A percentile compares a stretch with the other conserved stretches of the same genome.
Evolutionary conservation across 1,140 invertebrate genomes (phyloP).

Genomic region (Drosophila pseudoananassae): DNA sequence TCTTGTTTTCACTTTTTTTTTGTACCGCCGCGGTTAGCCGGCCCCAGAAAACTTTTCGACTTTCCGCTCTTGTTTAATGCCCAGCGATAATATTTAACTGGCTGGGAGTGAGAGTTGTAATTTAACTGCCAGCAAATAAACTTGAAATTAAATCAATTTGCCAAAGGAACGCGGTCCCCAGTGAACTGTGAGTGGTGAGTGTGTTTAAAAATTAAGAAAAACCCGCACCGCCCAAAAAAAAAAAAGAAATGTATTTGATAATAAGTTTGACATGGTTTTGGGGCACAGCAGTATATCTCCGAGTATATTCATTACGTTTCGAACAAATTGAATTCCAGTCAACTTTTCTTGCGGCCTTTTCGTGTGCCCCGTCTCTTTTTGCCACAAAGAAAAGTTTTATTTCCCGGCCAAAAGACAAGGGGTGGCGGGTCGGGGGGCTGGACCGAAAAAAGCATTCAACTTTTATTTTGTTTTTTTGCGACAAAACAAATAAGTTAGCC

Average conservation of each 20-base stretch:
- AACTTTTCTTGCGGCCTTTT: conserved; percentile 62
- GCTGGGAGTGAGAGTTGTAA: conserved; percentile 42
- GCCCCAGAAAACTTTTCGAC: conserved; percentile 23
- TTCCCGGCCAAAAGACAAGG: conserved; percentile 10
- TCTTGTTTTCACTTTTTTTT: conserved; percentile 15
- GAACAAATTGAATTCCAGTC: conserved; percentile 71
- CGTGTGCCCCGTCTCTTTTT: conserved; percentile 7
- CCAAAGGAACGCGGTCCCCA: conserved; percentile 7
- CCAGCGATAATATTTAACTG: conserved; percentile 46
- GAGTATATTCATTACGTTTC: conserved; percentile 60
- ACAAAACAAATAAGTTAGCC: conserved; percentile 63
- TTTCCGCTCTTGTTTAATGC: conserved; percentile 6
- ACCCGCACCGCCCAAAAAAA: neutral
- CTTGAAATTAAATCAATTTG: conserved; percentile 69
- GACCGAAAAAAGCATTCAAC: conserved; percentile 61
- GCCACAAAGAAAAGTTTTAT: conserved; percentile 60
- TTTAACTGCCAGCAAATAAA: conserved; percentile 56
- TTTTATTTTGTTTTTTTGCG: conserved; percentile 49
- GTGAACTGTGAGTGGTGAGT: conserved; percentile 26
- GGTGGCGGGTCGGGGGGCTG: neutral
- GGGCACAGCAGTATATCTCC: conserved; percentile 18
- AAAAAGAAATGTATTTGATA: conserved; percentile 40
- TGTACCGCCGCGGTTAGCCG: conserved; percentile 17
- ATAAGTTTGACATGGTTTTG: conserved; percentile 66
- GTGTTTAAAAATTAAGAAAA: conserved; percentile 9